Evolutionary conservation across 2,888 invertebrate genomes (phyloP), one percentile per base, ranked within the genome.

Genomic region (Ganaspis brasiliensis): DNA sequence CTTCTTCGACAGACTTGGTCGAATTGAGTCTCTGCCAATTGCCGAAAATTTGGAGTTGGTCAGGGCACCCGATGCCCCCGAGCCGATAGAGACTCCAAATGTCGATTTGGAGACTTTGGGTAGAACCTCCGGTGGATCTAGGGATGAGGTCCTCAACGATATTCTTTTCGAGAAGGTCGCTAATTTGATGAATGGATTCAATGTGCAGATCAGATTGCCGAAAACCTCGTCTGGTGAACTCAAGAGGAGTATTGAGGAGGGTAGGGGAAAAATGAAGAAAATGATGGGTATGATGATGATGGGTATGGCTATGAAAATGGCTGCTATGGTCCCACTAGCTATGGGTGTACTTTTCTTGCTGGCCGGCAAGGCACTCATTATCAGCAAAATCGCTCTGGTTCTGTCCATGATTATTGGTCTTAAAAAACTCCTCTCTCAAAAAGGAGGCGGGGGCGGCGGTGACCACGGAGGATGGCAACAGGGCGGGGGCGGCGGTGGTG

Each of bases 221-320:
- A 95, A 95, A 89, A 92, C 96, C 76, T 93, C 94, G 6, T 93
- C 95, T 1, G 92, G 94, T 57, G 96, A 96, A 79, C 91, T 96
- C 19, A 94, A 95, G 83, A 93, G 94, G 19, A 94, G 95, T 55
- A 91, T 96, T 61, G 96, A 96, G 91, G 96, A 96, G 94, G 96
- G 96, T 85, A 94, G 96, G 81, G 96, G 96, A 2, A 96, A 96
- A 91, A 96, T 96, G 96, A 97, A 97, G 93, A 96, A 96, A 87
- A 97, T 97, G 96, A 96, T 97, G 96, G 94, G 95, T 45, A 96
- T 96, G 94, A 96, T 97, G 96, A 96, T 96, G 95, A 96, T 96
- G 96, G 96, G 96, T 6, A 94, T 95, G 82, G 95, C 95, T 4
- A 96, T 96, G 94, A 97, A 97, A 91, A 94, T 97, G 94, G 95